Percentiles rank a stretch among this genome's conserved stretches.
phyloP scores from a whole-genome alignment of 2,113 vertebrate genomes.

The Cebidichthys violaceus region DNA sequence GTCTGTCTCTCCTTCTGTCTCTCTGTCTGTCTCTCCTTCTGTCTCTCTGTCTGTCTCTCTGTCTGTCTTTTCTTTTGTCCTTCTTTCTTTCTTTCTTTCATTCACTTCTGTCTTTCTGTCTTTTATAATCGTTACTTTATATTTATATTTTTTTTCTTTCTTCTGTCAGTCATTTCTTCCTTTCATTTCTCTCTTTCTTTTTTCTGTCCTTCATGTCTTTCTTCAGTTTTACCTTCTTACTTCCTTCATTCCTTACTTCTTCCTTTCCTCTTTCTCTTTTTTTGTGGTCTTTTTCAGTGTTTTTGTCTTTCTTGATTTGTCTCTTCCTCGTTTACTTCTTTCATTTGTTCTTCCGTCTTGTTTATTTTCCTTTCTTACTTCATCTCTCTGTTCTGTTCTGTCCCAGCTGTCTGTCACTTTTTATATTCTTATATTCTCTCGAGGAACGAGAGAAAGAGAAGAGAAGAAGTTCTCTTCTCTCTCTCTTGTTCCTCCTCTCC shows the following conservation, averaged over 20 bases:
- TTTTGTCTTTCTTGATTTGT: not conserved
- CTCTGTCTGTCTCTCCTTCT: no score
- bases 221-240: not conserved
- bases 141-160: not conserved
- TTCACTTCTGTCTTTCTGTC: not conserved
- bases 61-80: not conserved
- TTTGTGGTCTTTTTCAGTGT: not conserved
- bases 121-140: not conserved
- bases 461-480: no score
- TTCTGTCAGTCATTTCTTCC: rapidly evolving
- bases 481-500: no score
- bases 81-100: not conserved
- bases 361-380: not conserved
- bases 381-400: not conserved
- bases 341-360: not conserved
- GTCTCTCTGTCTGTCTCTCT: not conserved
- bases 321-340: not conserved
- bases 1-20: not conserved
- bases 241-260: not conserved
- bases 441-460: no score
- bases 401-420: not conserved
- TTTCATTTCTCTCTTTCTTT: not conserved
- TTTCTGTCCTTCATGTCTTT: not conserved
- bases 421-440: no score
- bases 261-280: not conserved